Conservation (phyloP, 2,888 invertebrate species). For the Lasioglossum marginatum region DNA sequence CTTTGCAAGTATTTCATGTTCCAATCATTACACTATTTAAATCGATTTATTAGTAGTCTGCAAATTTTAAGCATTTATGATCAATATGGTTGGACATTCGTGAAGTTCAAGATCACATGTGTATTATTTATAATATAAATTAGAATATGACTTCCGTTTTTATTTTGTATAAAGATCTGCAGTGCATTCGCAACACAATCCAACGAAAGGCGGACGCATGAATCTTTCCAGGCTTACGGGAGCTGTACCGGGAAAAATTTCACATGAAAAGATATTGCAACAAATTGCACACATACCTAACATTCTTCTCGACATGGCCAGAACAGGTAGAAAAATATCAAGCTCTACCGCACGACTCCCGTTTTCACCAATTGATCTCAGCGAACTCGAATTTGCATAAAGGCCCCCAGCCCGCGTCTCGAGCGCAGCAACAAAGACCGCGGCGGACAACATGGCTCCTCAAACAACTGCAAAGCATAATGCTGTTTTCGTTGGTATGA, state of each 20-base stretch:
- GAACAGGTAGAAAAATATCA: not conserved
- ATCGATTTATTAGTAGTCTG: too few species aligned
- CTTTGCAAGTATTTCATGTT: too few species aligned
- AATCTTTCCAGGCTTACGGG: not conserved
- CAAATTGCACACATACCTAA: not conserved
- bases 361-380: not conserved
- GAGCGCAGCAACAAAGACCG: not conserved
- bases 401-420: not conserved
- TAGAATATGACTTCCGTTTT: not conserved
- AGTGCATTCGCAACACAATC: not conserved
- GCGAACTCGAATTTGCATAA: not conserved
- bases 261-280: not conserved
- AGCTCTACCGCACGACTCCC: not conserved
- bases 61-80: too few species aligned
- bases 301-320: not conserved
- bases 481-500: conserved; percentile 2
- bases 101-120: too few species aligned
- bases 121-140: too few species aligned
- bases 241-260: not conserved
- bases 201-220: not conserved
- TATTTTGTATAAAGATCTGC: not conserved
- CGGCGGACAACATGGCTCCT: not conserved
- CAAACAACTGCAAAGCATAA: not conserved
- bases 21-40: too few species aligned
- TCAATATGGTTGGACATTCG: too few species aligned